Evolutionary conservation across 1,140 invertebrate genomes (phyloP), one percentile per base, ranked within the genome.

Genomic region (Ctenoplectra terminalis): DNA sequence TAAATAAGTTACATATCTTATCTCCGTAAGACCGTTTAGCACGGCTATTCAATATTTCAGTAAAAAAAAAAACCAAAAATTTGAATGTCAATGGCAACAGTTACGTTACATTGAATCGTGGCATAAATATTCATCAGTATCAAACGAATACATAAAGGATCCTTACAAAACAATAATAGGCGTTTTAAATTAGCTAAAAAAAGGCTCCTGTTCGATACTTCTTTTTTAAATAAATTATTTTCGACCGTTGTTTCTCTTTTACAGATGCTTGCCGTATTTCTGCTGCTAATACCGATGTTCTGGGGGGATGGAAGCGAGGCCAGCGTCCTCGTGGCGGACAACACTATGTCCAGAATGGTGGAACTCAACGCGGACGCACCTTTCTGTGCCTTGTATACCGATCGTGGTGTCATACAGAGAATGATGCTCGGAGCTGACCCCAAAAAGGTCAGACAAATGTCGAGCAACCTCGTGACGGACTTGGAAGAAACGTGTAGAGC

Each of bases 301-400:
- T 88, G 81, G 81, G 43, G 69, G 23, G 46, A 67, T 26, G 46
- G 7, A 9, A 81, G 71, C 0, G 54, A 48, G 8, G 89, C 90
- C 3, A 93, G 90, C 61, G 95, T 96, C 7, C 89, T 96, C 11
- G 95, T 96, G n/a, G 94, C 95, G 1, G 95, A 96, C 80, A 93
- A 94, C 79, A 94, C 94, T 3, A 96, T 96, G 95, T 95, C 95
- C 15, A 94, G 94, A 64, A 96, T 96, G 95, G 94, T 96, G 40
- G 95, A 96, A 88, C 82, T 96, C 3, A 95, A 95, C 20, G 94
- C 95, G 9, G 93, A 92, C 0, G 92, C 93, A 77, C 95, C 95
- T 13, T 96, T 95, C 83, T 96, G 95, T 74, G 93, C 93, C 40
- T 93, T 96, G 69, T 95, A 96, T 78, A 94, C 92, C 2, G 95